Evolutionary conservation across 2,113 vertebrate genomes (phyloP), one percentile per base, ranked within the genome.

Genomic region (Castor canadensis): DNA sequence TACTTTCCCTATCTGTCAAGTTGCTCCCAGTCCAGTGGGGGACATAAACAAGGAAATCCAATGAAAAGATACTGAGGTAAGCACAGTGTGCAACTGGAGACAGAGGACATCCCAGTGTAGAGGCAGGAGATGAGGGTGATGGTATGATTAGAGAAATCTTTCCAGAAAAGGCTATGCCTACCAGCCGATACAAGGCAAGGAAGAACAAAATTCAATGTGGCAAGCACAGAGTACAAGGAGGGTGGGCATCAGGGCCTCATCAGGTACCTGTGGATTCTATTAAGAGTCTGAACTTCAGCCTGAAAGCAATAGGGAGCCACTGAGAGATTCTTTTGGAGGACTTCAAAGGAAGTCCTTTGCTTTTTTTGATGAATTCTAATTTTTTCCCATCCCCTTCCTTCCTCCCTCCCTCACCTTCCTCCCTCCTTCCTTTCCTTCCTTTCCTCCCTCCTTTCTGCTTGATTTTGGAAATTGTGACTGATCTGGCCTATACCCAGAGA

Each of bases 401-500:
- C 49, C 30, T 24, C 13, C 40, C 24, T 84, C 54, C 35, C 9
- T 69, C 22, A 52, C 10, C n/a, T 28, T 24, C 24, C 73, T 35
- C 43, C 13, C 71, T 10, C 19, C 16, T 24, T 9, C 5, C 7
- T 0, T 52, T 0, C 13, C 58, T 58, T 20, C 56, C 58, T 60
- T 26, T 26, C 58, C 28, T 26, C 58, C 24, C 24, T 26, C 24
- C 58, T 60, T 28, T 9, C 16, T 79, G 22, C 22, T 77, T 47
- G 13, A 35, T 62, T 94, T 93, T 72, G 76, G 47, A 94, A 85
- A 93, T 82, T 54, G 22, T 2, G 10, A 49, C 43, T 52, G 30
- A 73, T 79, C 47, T 91, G 24, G 9, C 7, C 79, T 62, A 87
- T 35, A 47, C 47, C 20, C 71, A 58, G 60, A 84, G 12, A 76